These are phyloP conservation scores for Heliothis virescens DNA, from an alignment of 1,140 invertebrate species.

Conservation along the genomic window DNA sequence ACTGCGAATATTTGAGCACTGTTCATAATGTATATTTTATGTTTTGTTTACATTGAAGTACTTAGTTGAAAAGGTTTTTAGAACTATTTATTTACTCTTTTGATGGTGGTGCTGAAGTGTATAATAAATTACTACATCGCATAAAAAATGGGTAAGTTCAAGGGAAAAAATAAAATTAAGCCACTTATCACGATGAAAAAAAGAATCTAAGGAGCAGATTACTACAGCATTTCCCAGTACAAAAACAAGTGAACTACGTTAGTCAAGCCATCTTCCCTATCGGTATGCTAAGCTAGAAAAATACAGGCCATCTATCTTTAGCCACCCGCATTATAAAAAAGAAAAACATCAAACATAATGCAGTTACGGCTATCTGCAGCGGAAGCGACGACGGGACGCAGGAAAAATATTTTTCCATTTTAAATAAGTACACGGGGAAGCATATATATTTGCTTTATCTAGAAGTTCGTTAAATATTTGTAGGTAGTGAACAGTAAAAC, in stretches of 20 bases:
- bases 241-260: not conserved
- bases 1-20: conserved; percentile 7
- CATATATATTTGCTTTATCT: conserved; percentile 81
- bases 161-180: not conserved
- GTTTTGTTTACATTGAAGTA: no score
- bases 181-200: not conserved
- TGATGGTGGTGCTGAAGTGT: no score
- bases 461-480: conserved; percentile 78
- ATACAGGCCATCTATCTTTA: conserved; percentile 51
- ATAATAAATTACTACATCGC: no score
- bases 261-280: conserved; percentile 1
- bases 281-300: conserved; percentile 37
- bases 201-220: not conserved
- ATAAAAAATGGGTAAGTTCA: no score
- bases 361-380: conserved; percentile 52
- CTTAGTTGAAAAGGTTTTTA: no score
- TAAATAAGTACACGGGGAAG: conserved; percentile 79
- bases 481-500: conserved; percentile 64
- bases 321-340: conserved; percentile 47
- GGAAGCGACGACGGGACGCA: conserved; percentile 58
- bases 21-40: no score
- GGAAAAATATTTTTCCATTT: conserved; percentile 82
- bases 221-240: not conserved
- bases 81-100: no score
- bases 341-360: conserved; percentile 55